A percentile compares a stretch with the other conserved stretches of the same genome.
Evolutionary conservation across 2,113 vertebrate genomes (phyloP).

Genomic region (Thermophis baileyi): DNA sequence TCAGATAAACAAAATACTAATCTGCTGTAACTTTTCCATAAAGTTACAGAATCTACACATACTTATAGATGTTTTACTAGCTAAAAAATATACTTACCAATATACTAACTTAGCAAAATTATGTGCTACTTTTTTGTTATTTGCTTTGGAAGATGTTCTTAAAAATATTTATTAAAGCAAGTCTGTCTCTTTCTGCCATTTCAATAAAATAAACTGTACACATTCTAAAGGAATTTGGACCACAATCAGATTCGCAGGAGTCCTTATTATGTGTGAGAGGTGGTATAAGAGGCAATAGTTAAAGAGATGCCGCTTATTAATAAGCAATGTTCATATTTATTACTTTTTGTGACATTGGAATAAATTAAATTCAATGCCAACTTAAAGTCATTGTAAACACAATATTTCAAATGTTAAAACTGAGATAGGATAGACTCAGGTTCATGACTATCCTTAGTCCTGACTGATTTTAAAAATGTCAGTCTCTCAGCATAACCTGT

Average conservation of each 20-base stretch:
- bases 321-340: slow-evolving; percentile 13
- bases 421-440: not conserved
- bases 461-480: not conserved
- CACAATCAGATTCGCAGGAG: slow-evolving; percentile 25
- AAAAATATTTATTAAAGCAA: slow-evolving; percentile 32
- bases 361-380: slow-evolving; percentile 30
- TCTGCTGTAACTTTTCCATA: slow-evolving; percentile 19
- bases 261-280: slow-evolving; percentile 38
- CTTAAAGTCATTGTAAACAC: not conserved
- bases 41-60: slow-evolving; percentile 5
- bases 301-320: slow-evolving; percentile 36
- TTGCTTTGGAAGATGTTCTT: slow-evolving; percentile 50
- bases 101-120: slow-evolving; percentile 30
- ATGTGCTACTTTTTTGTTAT: slow-evolving; percentile 47
- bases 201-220: slow-evolving; percentile 23
- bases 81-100: slow-evolving; percentile 66
- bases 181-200: slow-evolving; percentile 14
- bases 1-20: slow-evolving; percentile 14
- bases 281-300: not conserved
- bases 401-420: not conserved
- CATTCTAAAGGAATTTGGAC: slow-evolving; percentile 19
- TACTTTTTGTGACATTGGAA: slow-evolving; percentile 13
- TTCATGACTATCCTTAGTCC: not conserved
- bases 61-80: not conserved
- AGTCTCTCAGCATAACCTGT: not conserved